Base-by-base conservation (phyloP, 2,888 invertebrate species). In the Dione vanillae region DNA sequence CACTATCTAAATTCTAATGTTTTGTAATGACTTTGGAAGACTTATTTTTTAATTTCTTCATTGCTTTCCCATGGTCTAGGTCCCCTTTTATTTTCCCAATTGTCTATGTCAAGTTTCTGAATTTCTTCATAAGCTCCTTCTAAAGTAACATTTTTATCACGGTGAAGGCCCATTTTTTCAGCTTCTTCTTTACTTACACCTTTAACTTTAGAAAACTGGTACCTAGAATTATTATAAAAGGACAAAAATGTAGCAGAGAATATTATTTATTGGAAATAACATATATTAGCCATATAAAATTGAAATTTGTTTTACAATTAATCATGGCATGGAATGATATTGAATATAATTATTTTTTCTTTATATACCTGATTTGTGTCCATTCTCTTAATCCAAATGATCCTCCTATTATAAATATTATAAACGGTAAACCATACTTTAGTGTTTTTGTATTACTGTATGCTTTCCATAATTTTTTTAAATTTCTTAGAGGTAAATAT, bases 21-120 rank as follows among this genome's bases (percentile, higher is more conserved):
- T 49, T 40, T n/a, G 49, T 20, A 19, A 37, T 10, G 16, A 40
- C n/a, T 37, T 16, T 7, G 27, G 2, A 16, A 3, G 5, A 12
- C n/a, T 79, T 83, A 81, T 65, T 83, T 80, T 16, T 49, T 67
- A 47, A 56, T 67, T 40, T 79, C 74, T 70, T 78, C 76, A 74
- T 81, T 80, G 75, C 95, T 94, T 82, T 98, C 98, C 97, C 97
- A 98, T 0, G 98, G 97, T 67, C 98, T 92, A 7, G 97, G 96
- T 0, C 97, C 97, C 78, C 98, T 92, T 76, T 96, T 95, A 82
- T 98, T 97, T 82, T 97, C 95, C 98, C 98, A 98, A 78, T 96
- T 94, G 75, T 97, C 96, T 77, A 97, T 95, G 83, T 98, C 96
- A 49, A 96, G 85, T 67, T 94, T 86, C 84, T 96, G 94, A 2